phyloP scores from a whole-genome alignment of 1,140 invertebrate genomes.

The Hylaeus volcanicus region DNA sequence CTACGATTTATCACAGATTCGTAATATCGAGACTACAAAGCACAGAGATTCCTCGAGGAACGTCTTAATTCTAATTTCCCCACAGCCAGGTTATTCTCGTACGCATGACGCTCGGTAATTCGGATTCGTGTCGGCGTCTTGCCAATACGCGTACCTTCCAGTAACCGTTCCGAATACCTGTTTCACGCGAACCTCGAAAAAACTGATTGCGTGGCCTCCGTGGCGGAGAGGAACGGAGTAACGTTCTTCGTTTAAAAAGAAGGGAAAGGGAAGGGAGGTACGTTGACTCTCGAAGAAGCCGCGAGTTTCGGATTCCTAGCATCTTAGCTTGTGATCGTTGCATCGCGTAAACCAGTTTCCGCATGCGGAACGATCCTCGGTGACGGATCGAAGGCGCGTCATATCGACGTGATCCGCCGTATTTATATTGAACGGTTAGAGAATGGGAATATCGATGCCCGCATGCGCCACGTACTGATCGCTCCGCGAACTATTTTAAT shows the following conservation, averaged over 20 bases:
- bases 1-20: too few relatives aligned
- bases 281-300: conserved; percentile 56
- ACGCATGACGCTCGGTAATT: conserved; percentile 3
- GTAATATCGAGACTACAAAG: too few relatives aligned
- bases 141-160: conserved; percentile 31
- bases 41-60: background rate
- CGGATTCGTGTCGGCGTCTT: conserved; percentile 22
- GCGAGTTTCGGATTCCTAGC: conserved; percentile 62
- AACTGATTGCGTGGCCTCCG: conserved; percentile 55
- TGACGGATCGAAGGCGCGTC: conserved; percentile 27
- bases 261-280: conserved; percentile 20
- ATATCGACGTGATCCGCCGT: background rate
- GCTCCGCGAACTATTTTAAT: too few relatives aligned
- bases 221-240: conserved; percentile 26
- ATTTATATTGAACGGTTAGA: background rate
- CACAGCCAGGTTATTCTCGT: conserved; percentile 34
- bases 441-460: background rate
- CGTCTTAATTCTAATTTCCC: conserved; percentile 19
- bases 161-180: conserved; percentile 57
- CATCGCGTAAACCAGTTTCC: conserved; percentile 54
- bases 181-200: conserved; percentile 54
- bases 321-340: conserved; percentile 27
- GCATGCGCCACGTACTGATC: too few relatives aligned
- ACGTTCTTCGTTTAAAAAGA: conserved; percentile 22
- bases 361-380: background rate